Conservation (phyloP, 2,888 invertebrate species). For the Dicycla oo region DNA sequence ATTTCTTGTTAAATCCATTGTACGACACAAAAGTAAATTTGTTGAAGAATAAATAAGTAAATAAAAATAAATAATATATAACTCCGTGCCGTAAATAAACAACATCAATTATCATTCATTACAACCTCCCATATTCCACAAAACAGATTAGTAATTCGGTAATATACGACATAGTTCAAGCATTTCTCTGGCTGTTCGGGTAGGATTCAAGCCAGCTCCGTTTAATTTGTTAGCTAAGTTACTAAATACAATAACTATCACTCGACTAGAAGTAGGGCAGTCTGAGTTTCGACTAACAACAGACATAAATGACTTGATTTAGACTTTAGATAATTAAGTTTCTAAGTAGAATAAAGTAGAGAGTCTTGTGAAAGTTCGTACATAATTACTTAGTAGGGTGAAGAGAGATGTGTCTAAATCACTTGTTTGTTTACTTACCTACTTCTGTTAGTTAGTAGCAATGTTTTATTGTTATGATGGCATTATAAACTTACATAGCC, state of each 20-base stretch:
- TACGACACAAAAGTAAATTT: too few species aligned
- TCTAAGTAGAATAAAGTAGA: conserved; percentile 34
- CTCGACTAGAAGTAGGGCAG: conserved; percentile 27
- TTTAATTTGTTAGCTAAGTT: conserved; percentile 46
- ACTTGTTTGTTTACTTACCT: conserved; percentile 21
- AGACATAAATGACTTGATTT: conserved; percentile 47
- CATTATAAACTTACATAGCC: background rate
- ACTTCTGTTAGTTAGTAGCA: background rate
- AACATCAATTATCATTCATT: background rate
- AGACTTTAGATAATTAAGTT: conserved; percentile 55
- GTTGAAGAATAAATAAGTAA: too few species aligned
- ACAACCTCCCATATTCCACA: background rate
- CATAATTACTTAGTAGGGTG: conserved; percentile 32
- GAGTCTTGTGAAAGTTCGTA: conserved; percentile 20
- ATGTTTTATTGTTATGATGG: background rate
- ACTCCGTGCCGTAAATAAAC: background rate
- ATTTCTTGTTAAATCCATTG: too few species aligned
- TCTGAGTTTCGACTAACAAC: conserved; percentile 30
- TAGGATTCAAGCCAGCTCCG: conserved; percentile 11
- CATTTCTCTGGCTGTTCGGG: background rate
- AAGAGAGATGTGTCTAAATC: background rate
- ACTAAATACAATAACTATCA: conserved; percentile 50
- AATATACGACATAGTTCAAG: conserved; percentile 6
- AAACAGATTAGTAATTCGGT: conserved; percentile 13
- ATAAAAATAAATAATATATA: too few species aligned